These are phyloP conservation scores for Latrodectus elegans DNA, from an alignment of 2,888 invertebrate genomes.

Conservation along the genomic window DNA sequence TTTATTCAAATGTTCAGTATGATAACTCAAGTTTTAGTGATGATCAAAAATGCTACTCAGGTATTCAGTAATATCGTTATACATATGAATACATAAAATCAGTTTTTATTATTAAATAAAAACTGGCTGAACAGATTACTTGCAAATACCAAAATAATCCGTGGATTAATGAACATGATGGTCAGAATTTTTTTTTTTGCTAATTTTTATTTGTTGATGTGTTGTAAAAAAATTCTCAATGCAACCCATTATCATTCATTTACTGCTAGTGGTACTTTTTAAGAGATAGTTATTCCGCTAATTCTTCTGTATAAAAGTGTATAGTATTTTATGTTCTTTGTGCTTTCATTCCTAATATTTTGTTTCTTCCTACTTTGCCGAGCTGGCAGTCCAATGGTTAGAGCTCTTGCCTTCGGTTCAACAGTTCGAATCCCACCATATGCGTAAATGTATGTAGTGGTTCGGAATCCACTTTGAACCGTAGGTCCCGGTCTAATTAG, in stretches of 20 bases:
- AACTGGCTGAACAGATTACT: background rate
- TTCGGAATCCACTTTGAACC: no score
- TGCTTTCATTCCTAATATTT: background rate
- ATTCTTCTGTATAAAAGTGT: background rate
- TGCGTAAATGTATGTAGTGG: no score
- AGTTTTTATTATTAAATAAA: background rate
- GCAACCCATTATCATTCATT: constrained; percentile 43
- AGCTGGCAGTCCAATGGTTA: no score
- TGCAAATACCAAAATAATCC: background rate
- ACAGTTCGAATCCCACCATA: no score
- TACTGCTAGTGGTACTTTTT: constrained; percentile 52
- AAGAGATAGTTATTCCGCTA: background rate
- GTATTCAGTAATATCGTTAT: no score
- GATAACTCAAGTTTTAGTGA: no score
- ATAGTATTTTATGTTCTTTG: background rate
- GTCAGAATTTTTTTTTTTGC: constrained; percentile 19
- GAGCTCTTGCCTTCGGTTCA: no score
- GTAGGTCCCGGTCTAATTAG: no score
- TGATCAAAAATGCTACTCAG: no score
- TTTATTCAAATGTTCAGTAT: no score
- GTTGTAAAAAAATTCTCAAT: constrained; percentile 36
- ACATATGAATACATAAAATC: no score
- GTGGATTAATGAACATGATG: constrained; percentile 11
- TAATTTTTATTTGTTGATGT: constrained; percentile 20
- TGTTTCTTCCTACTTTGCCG: background rate